phyloP scores from a whole-genome alignment of 2,888 invertebrate genomes.

The Drosophila kambysellisi region DNA sequence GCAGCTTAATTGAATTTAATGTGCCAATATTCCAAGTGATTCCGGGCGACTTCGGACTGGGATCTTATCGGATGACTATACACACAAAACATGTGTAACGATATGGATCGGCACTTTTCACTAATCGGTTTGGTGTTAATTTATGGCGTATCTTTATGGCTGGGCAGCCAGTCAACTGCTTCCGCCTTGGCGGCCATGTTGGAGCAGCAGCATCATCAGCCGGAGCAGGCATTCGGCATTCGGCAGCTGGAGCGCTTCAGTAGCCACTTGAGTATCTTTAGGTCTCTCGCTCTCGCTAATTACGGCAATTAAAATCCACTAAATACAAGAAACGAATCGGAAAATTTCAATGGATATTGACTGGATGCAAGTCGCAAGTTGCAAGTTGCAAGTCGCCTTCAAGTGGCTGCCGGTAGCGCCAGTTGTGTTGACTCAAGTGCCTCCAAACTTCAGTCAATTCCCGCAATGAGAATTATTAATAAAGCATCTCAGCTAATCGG shows the following conservation, averaged over 20 bases:
- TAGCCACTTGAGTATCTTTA: constrained; percentile 66
- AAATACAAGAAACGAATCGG: constrained; percentile 70
- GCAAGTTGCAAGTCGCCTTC: constrained; percentile 53
- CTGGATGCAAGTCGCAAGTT: constrained; percentile 39
- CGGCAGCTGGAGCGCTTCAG: constrained; percentile 56
- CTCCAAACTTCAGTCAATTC: constrained; percentile 37
- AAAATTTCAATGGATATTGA: constrained; percentile 39
- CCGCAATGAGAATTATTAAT: constrained; percentile 67
- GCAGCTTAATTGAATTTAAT: constrained; percentile 74
- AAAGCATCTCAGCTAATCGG: constrained; percentile 58
- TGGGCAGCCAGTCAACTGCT: constrained; percentile 56
- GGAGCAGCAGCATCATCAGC: constrained; percentile 29
- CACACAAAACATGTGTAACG: constrained; percentile 69
- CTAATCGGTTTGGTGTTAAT: constrained; percentile 81
- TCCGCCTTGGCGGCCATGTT: constrained; percentile 77
- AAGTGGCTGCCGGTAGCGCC: constrained; percentile 64
- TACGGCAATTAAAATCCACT: constrained; percentile 81
- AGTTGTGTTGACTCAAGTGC: constrained; percentile 64
- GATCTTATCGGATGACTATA: constrained; percentile 4
- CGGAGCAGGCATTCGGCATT: constrained; percentile 15
- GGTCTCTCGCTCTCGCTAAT: constrained; percentile 66
- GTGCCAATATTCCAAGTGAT: constrained; percentile 66
- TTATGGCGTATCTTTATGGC: constrained; percentile 74
- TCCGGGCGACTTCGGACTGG: constrained; percentile 2
- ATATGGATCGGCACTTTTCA: constrained; percentile 76